These are phyloP conservation scores for Leptoclinus maculatus DNA, from an alignment of 2,797 vertebrate species.

Conservation along the genomic window DNA sequence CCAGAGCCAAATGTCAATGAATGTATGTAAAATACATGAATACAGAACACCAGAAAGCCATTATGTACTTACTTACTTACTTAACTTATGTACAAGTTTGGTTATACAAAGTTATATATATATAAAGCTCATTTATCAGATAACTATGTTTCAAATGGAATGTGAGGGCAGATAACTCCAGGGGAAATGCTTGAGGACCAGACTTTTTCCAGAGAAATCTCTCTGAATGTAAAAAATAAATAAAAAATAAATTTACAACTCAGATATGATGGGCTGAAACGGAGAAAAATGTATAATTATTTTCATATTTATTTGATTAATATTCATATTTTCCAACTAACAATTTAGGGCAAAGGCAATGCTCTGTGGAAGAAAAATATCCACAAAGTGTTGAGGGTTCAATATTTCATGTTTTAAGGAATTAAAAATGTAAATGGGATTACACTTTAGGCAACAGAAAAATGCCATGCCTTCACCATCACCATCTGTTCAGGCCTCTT, in stretches of 20 bases:
- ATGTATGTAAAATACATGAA: constrained; percentile 49
- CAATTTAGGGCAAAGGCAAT: background rate
- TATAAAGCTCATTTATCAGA: constrained; percentile 72
- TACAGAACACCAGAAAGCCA: constrained; percentile 19
- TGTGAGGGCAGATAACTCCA: constrained; percentile 72
- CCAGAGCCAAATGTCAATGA: constrained; percentile 12
- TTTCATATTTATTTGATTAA: background rate
- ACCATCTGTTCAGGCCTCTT: constrained; percentile 77
- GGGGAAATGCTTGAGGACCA: constrained; percentile 80
- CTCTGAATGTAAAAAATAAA: constrained; percentile 39
- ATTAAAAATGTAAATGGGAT: constrained; percentile 76
- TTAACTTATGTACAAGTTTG: constrained; percentile 18
- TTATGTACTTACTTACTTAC: constrained; percentile 1
- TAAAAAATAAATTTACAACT: constrained; percentile 42
- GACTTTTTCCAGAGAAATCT: constrained; percentile 55
- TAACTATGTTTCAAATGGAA: constrained; percentile 72
- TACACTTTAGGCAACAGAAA: constrained; percentile 63
- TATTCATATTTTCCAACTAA: background rate
- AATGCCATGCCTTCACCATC: constrained; percentile 56
- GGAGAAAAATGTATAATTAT: background rate
- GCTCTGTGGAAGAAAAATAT: background rate
- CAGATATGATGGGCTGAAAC: constrained; percentile 13
- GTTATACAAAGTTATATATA: constrained; percentile 36
- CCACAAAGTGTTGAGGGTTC: constrained; percentile 13
- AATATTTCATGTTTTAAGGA: constrained; percentile 66